phyloP scores from a whole-genome alignment of 2,797 vertebrate species.

The Potorous gilbertii region DNA sequence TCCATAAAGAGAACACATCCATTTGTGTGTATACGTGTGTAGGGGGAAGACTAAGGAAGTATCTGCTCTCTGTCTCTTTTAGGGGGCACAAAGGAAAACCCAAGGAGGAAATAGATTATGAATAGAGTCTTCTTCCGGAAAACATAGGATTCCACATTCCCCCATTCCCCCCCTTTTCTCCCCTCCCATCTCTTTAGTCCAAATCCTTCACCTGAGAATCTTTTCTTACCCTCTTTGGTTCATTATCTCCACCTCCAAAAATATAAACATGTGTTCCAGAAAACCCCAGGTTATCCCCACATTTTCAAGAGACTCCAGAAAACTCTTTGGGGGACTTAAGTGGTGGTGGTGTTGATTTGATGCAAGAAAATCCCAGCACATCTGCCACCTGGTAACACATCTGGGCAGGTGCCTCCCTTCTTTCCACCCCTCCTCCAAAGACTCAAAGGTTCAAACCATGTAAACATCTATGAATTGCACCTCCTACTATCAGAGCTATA shows the following conservation, averaged over 20 bases:
- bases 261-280: neutral
- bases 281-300: neutral
- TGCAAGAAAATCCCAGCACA: neutral
- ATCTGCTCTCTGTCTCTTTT: neutral
- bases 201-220: neutral
- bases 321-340: neutral
- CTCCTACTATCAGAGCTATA: neutral
- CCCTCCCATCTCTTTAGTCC: neutral
- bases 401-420: neutral
- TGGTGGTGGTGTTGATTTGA: neutral
- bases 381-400: neutral
- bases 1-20: neutral
- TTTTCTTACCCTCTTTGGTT: neutral
- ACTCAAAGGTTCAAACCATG: neutral
- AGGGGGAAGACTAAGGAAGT: neutral
- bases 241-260: neutral
- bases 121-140: neutral
- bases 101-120: neutral
- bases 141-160: neutral
- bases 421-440: neutral
- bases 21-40: neutral
- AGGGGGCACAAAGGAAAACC: neutral
- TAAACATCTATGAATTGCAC: neutral
- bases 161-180: too few relatives aligned
- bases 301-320: neutral